phyloP scores from a whole-genome alignment of 2,113 vertebrate genomes.

The Gila orcuttii region DNA sequence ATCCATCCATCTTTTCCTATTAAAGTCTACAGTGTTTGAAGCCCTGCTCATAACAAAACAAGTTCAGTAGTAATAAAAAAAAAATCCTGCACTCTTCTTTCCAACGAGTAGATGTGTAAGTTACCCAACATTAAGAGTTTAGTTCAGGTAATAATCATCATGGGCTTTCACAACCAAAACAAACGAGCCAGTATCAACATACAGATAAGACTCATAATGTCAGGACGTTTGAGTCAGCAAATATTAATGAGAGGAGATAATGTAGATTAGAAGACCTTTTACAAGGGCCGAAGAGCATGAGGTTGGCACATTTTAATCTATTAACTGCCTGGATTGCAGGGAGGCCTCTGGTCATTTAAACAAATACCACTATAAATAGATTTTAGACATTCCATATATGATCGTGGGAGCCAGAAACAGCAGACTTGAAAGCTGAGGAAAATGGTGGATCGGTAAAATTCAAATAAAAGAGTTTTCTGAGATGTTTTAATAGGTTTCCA shows the following conservation, averaged over 20 bases:
- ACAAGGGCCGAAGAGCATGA: slow-evolving; percentile 1
- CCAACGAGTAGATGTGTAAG: not conserved
- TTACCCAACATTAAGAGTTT: not conserved
- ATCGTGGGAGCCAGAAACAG: not conserved
- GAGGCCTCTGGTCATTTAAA: not conserved
- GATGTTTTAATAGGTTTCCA: not conserved
- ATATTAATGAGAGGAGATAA: not conserved
- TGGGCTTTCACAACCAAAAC: not conserved
- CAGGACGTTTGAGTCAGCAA: slow-evolving; percentile 5
- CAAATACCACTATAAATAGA: slow-evolving; percentile 16
- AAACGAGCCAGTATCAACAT: not conserved
- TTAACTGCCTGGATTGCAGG: not conserved
- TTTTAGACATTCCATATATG: not conserved
- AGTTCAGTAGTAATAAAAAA: not conserved
- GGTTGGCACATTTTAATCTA: slow-evolving; percentile 12
- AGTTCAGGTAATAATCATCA: not conserved
- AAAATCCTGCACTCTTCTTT: not conserved
- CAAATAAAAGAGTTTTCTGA: not conserved
- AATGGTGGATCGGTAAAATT: not conserved
- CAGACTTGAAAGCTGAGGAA: not conserved
- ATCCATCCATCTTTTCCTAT: not conserved
- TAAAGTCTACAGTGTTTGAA: not conserved
- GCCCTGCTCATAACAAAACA: not conserved
- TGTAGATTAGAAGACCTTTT: slow-evolving; percentile 13
- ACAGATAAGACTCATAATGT: slow-evolving; percentile 1